Base-by-base conservation (phyloP, 1,140 invertebrate species). In the honey bee (Apis mellifera) region DNA sequence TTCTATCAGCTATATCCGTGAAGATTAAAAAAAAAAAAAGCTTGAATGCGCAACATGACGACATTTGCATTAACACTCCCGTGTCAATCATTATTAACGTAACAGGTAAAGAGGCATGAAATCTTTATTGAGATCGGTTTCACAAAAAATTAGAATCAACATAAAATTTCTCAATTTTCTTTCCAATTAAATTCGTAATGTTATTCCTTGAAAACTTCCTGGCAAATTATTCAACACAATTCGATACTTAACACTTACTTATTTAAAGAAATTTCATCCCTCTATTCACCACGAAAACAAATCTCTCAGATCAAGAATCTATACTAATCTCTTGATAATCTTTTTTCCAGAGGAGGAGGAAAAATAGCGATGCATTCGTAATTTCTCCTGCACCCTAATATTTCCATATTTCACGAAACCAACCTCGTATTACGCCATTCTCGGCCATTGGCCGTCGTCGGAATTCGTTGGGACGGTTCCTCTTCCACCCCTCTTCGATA, bases 401-500 rank as follows among this genome's bases (percentile, higher is more conserved):
- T 65, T 64, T 81, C 54, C 71, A 75, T 75, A 75, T 75, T 81
- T 81, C 54, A 55, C 70, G 21, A 65, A 74, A 81, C 32, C 54
- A 74, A 81, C 32, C 62, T 9, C 54, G 9, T 19, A 50, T 60
- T 64, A 32, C 32, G 4, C 32, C 32, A 32, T 3, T 12, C 65
- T 50, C 57, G 75, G 57, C 81, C 57, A 70, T 78, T 70, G 74
- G 74, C 74, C 26, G n/a, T 54, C 32, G 32, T 42, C 23, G 74
- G 75, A 77, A 82, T 78, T 82, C 66, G 74, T 50, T 52, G 81
- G 81, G 81, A 78, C 81, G 71, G 57, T 64, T 55, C 55, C 52
- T 55, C 66, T 64, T 77, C 42, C n/a, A n/a, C 59, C 23, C 13
- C 80, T 65, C 13, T 70, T 87, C 83, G 87, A 89, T 89, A 89